These are phyloP conservation scores for Lepilemur ruficaudatus DNA, from an alignment of 2,797 vertebrate genomes.

Conservation along the genomic window DNA sequence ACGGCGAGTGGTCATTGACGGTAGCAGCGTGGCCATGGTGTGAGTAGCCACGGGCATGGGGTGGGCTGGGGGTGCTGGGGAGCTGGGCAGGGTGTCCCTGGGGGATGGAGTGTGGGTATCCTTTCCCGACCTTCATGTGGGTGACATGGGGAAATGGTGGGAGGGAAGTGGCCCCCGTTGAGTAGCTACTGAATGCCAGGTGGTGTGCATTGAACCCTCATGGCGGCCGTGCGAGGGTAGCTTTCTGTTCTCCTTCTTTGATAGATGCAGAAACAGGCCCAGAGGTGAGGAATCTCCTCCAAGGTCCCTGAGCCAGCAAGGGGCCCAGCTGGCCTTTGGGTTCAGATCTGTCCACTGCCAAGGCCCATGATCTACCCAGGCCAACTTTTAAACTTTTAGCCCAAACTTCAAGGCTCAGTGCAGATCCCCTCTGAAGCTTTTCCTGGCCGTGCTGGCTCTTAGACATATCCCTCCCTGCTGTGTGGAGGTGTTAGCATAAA, in stretches of 20 bases:
- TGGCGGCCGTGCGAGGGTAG: not conserved
- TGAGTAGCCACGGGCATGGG: slow-evolving; percentile 73
- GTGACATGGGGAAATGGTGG: not conserved
- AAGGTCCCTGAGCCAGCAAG: not conserved
- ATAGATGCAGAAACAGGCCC: not conserved
- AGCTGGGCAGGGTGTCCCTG: not conserved
- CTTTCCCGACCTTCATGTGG: not conserved
- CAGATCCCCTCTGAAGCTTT: not conserved
- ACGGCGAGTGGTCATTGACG: slow-evolving; percentile 91
- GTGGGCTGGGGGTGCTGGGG: not conserved
- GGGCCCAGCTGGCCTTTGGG: not conserved
- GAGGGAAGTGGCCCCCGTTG: not conserved
- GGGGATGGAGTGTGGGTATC: not conserved
- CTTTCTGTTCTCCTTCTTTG: not conserved
- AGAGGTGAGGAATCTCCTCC: not conserved
- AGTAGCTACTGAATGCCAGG: not conserved
- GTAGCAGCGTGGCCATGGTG: slow-evolving; percentile 96
- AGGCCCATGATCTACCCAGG: not conserved
- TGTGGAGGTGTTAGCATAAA: not conserved
- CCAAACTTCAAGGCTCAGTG: not conserved
- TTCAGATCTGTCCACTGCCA: not conserved
- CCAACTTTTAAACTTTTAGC: not conserved
- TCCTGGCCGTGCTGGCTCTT: rapidly evolving
- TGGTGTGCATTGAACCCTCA: rapidly evolving
- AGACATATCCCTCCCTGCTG: not conserved